phyloP scores from a whole-genome alignment of 2,888 invertebrate species.

The Hyles lineata region DNA sequence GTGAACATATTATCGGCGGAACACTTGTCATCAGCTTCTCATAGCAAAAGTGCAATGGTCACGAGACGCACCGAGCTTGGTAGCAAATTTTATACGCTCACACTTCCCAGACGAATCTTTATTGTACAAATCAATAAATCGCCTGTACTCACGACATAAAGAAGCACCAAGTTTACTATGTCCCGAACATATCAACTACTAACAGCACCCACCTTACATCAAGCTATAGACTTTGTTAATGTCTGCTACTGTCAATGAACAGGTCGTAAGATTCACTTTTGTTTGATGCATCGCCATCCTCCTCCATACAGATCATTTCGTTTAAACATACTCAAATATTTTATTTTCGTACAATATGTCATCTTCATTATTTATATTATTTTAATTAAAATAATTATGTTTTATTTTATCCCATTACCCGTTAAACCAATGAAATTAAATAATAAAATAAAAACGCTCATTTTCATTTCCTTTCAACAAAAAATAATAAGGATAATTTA shows the following conservation, averaged over 20 bases:
- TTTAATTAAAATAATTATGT: background rate
- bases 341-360: constrained; percentile 6
- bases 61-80: constrained; percentile 80
- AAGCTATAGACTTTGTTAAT: constrained; percentile 51
- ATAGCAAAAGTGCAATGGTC: constrained; percentile 71
- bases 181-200: constrained; percentile 61
- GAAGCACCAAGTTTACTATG: constrained; percentile 69
- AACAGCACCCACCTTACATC: constrained; percentile 81
- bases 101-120: constrained; percentile 80
- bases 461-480: background rate
- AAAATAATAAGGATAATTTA: constrained; percentile 2
- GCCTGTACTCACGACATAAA: constrained; percentile 73
- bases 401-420: constrained; percentile 8
- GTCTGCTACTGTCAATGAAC: constrained; percentile 45
- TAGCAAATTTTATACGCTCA: constrained; percentile 76
- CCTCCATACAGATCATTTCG: background rate
- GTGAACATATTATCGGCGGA: constrained; percentile 43
- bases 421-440: background rate
- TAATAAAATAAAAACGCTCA: background rate
- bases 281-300: constrained; percentile 41
- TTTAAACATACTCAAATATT: background rate
- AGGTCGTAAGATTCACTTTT: constrained; percentile 43
- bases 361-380: constrained; percentile 6
- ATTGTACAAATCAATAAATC: constrained; percentile 70
- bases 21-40: constrained; percentile 74